Evolutionary conservation across 1,140 invertebrate species (phyloP).

Genomic region (Brachionus koreanus): DNA sequence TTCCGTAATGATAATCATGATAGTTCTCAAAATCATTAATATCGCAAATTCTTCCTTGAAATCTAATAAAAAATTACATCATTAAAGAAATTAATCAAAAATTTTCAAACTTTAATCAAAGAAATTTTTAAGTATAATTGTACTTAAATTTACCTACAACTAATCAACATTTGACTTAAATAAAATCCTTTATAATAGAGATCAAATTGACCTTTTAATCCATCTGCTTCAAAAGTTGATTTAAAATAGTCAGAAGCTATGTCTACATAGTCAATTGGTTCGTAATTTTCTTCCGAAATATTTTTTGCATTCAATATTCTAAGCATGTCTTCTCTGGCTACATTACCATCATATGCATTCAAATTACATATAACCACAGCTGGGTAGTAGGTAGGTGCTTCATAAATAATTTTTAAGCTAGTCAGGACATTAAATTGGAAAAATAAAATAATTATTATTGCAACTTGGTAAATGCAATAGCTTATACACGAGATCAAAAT

Average conservation of each 20-base stretch:
- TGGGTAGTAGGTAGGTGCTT: not conserved
- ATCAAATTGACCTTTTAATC: not conserved
- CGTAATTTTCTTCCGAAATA: not conserved
- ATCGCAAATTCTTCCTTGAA: conserved; percentile 42
- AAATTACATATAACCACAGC: conserved; percentile 25
- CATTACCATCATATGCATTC: conserved; percentile 11
- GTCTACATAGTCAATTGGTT: not conserved
- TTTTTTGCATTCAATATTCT: not conserved
- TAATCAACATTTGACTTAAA: conserved; percentile 17
- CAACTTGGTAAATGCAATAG: not conserved
- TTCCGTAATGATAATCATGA: conserved; percentile 41
- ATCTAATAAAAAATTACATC: not conserved
- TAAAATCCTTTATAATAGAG: conserved; percentile 3
- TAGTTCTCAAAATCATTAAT: conserved; percentile 32
- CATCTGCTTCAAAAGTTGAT: not conserved
- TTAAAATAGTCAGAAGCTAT: conserved; percentile 5
- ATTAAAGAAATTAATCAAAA: not conserved
- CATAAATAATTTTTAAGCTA: not conserved
- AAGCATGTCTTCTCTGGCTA: not conserved
- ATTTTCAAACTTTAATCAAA: not conserved
- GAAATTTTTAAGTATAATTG: not conserved
- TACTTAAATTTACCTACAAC: conserved; percentile 24
- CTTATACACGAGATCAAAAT: not conserved
- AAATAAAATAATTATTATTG: not conserved
- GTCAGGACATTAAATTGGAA: not conserved